Conservation (phyloP, 1,140 invertebrate genomes). For the Formica exsecta region DNA sequence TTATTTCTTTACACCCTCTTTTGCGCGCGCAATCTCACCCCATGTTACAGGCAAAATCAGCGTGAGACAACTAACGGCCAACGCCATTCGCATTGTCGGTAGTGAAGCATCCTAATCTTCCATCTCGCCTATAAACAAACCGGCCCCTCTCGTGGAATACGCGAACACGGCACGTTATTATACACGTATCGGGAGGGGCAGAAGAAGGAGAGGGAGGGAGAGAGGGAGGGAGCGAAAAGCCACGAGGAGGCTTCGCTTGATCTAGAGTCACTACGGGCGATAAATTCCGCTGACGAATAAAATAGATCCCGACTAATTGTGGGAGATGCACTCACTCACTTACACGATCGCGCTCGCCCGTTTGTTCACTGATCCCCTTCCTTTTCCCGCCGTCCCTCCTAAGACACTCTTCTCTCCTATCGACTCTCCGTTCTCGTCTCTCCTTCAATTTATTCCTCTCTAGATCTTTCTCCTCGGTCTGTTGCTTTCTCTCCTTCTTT, state of each 20-base stretch:
- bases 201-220: slow-evolving; percentile 10
- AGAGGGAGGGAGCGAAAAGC: slow-evolving; percentile 48
- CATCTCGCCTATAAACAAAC: not conserved
- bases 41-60: slow-evolving; percentile 35
- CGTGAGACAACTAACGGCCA: slow-evolving; percentile 55
- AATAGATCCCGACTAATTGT: slow-evolving; percentile 86
- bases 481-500: not conserved
- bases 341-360: slow-evolving; percentile 60
- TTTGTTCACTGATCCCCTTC: slow-evolving; percentile 34
- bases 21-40: not conserved
- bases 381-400: not conserved
- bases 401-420: slow-evolving; percentile 35
- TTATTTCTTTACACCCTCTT: slow-evolving; percentile 3
- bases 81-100: slow-evolving; percentile 70
- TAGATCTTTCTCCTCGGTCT: not conserved
- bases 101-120: slow-evolving; percentile 83
- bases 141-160: slow-evolving; percentile 28
- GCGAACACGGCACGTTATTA: slow-evolving; percentile 57
- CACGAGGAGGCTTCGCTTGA: slow-evolving; percentile 69
- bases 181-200: slow-evolving; percentile 60
- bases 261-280: slow-evolving; percentile 83
- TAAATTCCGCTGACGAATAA: slow-evolving; percentile 85
- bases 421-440: slow-evolving; percentile 8
- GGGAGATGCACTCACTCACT: slow-evolving; percentile 85
- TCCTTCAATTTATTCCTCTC: slow-evolving; percentile 19